Evolutionary conservation across 2,113 vertebrate genomes (phyloP).

Genomic region (Grammomys dolichurus): DNA sequence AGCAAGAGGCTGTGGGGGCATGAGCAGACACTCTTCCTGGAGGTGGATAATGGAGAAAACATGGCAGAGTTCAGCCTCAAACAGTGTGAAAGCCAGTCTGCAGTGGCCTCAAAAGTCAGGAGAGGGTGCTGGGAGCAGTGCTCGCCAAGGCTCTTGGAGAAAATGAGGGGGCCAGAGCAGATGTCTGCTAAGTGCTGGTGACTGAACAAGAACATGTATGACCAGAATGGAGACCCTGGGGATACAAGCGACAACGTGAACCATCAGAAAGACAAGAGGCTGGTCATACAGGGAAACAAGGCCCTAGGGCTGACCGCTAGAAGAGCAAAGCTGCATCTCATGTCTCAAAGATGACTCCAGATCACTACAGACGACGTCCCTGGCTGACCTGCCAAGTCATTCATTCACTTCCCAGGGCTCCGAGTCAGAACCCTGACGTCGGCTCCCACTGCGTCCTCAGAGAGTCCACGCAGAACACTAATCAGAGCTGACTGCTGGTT

Average conservation of each 20-base stretch:
- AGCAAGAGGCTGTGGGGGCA: neutral
- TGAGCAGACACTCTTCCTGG: neutral
- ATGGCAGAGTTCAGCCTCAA: neutral
- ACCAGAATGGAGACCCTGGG: neutral
- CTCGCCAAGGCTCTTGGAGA: neutral
- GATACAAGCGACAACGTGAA: neutral
- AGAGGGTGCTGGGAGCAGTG: no score
- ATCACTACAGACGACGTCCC: neutral
- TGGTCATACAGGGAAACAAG: neutral
- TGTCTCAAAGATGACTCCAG: constrained; percentile 30
- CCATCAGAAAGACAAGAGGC: neutral
- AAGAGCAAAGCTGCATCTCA: neutral
- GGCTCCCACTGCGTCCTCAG: neutral
- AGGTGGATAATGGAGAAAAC: neutral
- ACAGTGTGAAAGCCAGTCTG: neutral
- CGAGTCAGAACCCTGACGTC: neutral
- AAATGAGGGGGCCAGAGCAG: neutral
- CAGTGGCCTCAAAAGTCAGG: neutral
- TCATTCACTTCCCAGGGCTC: constrained; percentile 54
- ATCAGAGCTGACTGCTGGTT: neutral
- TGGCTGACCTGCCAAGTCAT: neutral
- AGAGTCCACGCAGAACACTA: neutral
- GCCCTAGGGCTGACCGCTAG: neutral
- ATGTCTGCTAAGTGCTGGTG: neutral
- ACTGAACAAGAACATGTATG: neutral